These are phyloP conservation scores for Apodemia hepburni DNA, from an alignment of 2,888 invertebrate genomes.

Conservation along the genomic window DNA sequence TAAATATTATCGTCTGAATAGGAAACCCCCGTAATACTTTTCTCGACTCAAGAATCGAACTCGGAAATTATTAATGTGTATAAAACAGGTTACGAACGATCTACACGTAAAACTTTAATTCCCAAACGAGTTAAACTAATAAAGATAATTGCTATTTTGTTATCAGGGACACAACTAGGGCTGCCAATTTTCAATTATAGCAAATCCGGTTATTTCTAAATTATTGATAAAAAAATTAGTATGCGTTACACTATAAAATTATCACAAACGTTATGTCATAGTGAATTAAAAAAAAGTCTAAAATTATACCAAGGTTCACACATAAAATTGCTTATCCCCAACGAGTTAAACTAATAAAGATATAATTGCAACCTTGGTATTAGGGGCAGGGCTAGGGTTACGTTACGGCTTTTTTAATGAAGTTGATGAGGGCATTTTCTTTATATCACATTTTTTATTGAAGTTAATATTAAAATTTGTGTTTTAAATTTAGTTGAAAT, in stretches of 20 bases:
- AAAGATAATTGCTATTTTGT: not conserved
- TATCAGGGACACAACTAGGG: not conserved
- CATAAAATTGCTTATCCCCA: conserved; percentile 33
- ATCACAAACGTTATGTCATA: not conserved
- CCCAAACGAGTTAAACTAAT: conserved; percentile 1
- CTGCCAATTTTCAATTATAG: conserved; percentile 29
- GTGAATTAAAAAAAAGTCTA: not conserved
- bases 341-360: conserved; percentile 43
- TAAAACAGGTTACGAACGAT: not conserved
- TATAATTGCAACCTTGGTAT: conserved; percentile 32
- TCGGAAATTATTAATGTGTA: not conserved
- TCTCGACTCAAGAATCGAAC: not conserved
- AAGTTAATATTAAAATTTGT: no score
- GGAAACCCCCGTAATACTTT: not conserved
- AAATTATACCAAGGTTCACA: no score
- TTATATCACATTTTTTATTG: no score
- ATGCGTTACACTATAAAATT: not conserved
- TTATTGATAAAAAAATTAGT: not conserved
- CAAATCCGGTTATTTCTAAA: not conserved
- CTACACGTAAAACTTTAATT: not conserved
- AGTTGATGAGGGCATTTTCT: no score
- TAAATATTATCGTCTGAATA: not conserved
- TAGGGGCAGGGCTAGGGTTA: not conserved
- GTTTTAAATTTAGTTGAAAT: no score
- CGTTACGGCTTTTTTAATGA: no score